Conservation (phyloP, 2,113 vertebrate genomes). For the Cinclus cinclus region DNA sequence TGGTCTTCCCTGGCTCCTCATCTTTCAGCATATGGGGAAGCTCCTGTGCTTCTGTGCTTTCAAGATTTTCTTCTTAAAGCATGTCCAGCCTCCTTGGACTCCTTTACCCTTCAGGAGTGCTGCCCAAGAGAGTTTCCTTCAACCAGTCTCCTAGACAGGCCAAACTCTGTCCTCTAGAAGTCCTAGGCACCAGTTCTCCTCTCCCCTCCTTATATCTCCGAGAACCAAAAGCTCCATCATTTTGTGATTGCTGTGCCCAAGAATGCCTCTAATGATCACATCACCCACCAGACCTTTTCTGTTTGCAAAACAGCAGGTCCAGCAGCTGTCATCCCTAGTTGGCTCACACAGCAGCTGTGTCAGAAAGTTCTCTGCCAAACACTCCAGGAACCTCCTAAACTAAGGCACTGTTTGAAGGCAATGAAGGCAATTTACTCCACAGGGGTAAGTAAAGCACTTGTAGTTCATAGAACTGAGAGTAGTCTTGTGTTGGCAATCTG, state of each 20-base stretch:
- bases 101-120: neutral
- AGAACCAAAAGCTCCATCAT: neutral
- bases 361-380: neutral
- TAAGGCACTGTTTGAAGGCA: neutral
- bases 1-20: neutral
- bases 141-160: neutral
- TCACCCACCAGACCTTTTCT: neutral
- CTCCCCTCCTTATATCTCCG: neutral
- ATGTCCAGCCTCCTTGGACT: neutral
- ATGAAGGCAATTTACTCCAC: neutral
- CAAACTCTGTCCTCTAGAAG: neutral
- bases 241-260: neutral
- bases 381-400: neutral
- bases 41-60: neutral
- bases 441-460: neutral
- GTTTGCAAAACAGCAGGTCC: neutral
- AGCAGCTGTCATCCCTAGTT: rapidly evolving
- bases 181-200: neutral
- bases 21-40: neutral
- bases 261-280: neutral
- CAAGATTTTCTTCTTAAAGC: neutral
- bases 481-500: neutral
- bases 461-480: neutral
- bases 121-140: neutral
- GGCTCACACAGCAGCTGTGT: neutral